Base-by-base conservation (phyloP, 2,797 vertebrate genomes). In the Eleutherodactylus coqui region DNA sequence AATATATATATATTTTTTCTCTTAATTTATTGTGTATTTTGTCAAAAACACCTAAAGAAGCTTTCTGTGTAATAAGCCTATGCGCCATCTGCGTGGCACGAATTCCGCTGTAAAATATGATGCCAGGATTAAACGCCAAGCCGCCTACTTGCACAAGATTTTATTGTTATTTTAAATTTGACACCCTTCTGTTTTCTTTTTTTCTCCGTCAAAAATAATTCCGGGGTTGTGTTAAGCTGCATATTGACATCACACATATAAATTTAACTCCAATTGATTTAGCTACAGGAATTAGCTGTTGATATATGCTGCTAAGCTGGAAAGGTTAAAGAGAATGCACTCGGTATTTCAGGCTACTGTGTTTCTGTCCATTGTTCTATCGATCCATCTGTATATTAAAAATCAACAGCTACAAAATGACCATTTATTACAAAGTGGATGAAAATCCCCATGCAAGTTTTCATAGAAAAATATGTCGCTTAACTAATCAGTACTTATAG, bases 161-260 rank as follows among this genome's bases (percentile, higher is more conserved):
- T 73, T 79, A 80, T 84, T 79, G 38, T 73, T 79, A 79, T 51
- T 87, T 79, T 72, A 73, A 79, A 79, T 62, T 45, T 80, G 41
- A 84, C 75, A 83, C 19, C 80, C 80, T 83, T 77, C 85, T 86
- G 85, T 83, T 82, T 77, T 64, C 69, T 76, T 69, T 77, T 78
- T 76, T 69, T 64, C 67, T 62, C 41, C n/a, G 9, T 62, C 69
- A 60, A 27, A 83, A 58, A 55, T 73, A 60, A 41, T 73, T 83
- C 49, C 32, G 27, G 70, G 38, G 70, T 36, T 81, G 41, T 69
- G 43, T 81, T 67, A 81, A 67, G 70, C 70, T 32, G 38, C 36
- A 27, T 55, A 82, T 82, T 49, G 47, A 16, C 27, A 75, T 58
- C 38, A 45, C 51, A 58, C 36, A 75, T 34, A 16, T 27, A 75